Evolutionary conservation across 2,888 invertebrate genomes (phyloP).

Genomic region (Axea sp.): DNA sequence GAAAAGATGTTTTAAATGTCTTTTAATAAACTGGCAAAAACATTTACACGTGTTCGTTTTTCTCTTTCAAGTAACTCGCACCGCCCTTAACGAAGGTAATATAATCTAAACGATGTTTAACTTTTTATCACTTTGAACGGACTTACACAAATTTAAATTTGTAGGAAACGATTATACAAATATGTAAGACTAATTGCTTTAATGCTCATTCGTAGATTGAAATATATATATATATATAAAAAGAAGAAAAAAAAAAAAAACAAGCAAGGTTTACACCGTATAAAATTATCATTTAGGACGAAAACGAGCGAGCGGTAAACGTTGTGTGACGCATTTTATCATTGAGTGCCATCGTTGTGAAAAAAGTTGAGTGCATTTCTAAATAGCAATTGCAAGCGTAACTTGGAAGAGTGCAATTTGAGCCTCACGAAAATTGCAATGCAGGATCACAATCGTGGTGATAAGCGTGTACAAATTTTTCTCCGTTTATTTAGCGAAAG

Average conservation of each 20-base stretch:
- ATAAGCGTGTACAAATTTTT: slow-evolving; percentile 20
- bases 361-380: slow-evolving; percentile 21
- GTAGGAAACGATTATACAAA: slow-evolving; percentile 11
- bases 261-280: slow-evolving; percentile 6
- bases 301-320: slow-evolving; percentile 3
- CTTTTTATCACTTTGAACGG: slow-evolving; percentile 3
- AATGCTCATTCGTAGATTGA: slow-evolving; percentile 11
- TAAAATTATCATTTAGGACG: slow-evolving; percentile 25
- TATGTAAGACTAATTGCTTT: slow-evolving; percentile 23
- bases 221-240: no score
- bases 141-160: slow-evolving; percentile 13
- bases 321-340: slow-evolving; percentile 17
- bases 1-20: no score
- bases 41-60: slow-evolving; percentile 1
- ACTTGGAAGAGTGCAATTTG: slow-evolving; percentile 17
- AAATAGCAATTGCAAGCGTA: slow-evolving; percentile 3
- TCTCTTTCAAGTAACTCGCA: slow-evolving; percentile 14
- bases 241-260: not conserved
- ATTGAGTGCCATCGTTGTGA: slow-evolving; percentile 22
- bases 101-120: slow-evolving; percentile 26
- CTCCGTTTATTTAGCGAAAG: slow-evolving; percentile 39
- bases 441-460: slow-evolving; percentile 8
- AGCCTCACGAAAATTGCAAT: not conserved
- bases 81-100: slow-evolving; percentile 16
- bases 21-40: no score